Base-by-base conservation (phyloP, 2,113 vertebrate species). In the Callospermophilus lateralis region DNA sequence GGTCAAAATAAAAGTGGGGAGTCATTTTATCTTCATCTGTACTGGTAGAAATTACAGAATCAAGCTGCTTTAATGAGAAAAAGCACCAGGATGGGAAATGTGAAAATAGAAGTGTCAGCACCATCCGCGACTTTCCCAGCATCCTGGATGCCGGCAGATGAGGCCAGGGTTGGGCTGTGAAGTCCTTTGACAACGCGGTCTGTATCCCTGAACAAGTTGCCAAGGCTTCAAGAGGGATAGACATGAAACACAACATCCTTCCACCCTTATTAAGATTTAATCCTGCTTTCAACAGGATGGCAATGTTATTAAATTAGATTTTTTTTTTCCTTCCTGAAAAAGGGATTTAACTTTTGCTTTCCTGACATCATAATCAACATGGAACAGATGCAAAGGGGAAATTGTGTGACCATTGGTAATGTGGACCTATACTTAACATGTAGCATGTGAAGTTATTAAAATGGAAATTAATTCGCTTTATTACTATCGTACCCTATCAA, bases 91-190 rank as follows among this genome's bases (percentile, higher is more conserved):
- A 97, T 95, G 61, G 96, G 92, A 92, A 80, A 97, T 74, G 97
- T 98, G 98, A 97, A 98, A 98, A 98, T 98, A 92, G 96, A 98
- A 98, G 93, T 98, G 98, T 98, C 98, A 98, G 86, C 98, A 96
- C 97, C 97, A 84, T 98, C 93, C 92, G 96, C 97, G 97, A 84
- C 8, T 67, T 87, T 77, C 0, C 90, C 96, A 87, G 70, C 84
- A 0, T 70, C 84, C 77, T 32, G 53, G 78, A 65, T 42, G 96
- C 17, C 3, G 30, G 89, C 63, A 80, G 83, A 87, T 3, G 91
- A 78, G 93, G 72, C 91, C 65, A 12, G 70, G 93, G 83, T 37
- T 42, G 95, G 92, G 87, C 95, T 92, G 97, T 80, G 97, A 97
- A 96, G 96, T 96, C 94, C 16, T 77, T 76, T 90, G 97, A 96